Evolutionary conservation across 2,888 invertebrate species (phyloP).

Genomic region (Scaptomyza tumidula): DNA sequence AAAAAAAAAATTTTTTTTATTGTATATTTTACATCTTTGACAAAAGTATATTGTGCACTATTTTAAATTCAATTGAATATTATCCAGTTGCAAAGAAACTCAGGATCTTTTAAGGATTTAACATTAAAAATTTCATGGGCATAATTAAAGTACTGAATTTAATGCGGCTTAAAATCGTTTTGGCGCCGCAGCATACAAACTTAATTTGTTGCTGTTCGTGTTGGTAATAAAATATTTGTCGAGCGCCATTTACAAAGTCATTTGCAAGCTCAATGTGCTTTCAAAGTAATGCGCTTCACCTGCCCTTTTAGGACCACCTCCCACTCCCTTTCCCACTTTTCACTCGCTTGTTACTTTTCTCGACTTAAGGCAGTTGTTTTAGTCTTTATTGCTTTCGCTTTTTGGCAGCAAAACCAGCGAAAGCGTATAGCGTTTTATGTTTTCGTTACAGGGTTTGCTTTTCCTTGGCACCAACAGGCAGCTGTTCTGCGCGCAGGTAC

Average conservation of each 20-base stretch:
- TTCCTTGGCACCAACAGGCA: slow-evolving; percentile 19
- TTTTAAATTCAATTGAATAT: slow-evolving; percentile 12
- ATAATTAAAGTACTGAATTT: slow-evolving; percentile 23
- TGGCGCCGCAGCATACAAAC: slow-evolving; percentile 39
- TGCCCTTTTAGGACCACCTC: slow-evolving; percentile 41
- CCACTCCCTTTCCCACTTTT: no score
- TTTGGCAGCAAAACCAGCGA: slow-evolving; percentile 30
- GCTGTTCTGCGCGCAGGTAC: slow-evolving; percentile 9
- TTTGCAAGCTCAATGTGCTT: slow-evolving; percentile 77
- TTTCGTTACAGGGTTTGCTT: slow-evolving; percentile 56
- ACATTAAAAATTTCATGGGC: slow-evolving; percentile 37
- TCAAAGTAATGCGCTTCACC: slow-evolving; percentile 73
- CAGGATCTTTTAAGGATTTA: slow-evolving; percentile 13
- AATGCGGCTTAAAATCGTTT: slow-evolving; percentile 22
- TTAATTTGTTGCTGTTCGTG: slow-evolving; percentile 65
- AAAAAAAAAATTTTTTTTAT: no score
- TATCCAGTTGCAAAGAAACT: slow-evolving; percentile 3
- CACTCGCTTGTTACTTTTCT: not conserved
- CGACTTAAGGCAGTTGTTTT: slow-evolving; percentile 59
- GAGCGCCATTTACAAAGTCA: slow-evolving; percentile 78
- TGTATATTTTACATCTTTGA: not conserved
- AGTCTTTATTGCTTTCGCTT: slow-evolving; percentile 70
- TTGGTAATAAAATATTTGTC: slow-evolving; percentile 75
- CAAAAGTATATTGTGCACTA: not conserved
- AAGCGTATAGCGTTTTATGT: slow-evolving; percentile 67